phyloP scores from a whole-genome alignment of 2,113 vertebrate species.

The Rhabdornis inornatus region DNA sequence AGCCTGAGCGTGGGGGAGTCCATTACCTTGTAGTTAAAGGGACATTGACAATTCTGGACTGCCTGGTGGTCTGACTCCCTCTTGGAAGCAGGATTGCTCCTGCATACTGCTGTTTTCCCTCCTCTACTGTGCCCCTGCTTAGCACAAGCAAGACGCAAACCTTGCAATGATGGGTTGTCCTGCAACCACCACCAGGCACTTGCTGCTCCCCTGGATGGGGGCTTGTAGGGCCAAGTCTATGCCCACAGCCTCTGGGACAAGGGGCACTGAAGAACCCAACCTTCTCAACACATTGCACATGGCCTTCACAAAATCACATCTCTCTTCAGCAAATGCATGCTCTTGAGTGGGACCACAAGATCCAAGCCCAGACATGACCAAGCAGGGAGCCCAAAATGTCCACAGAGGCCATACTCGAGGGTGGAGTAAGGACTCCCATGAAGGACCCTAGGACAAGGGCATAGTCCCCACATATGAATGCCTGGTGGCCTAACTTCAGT shows the following conservation, averaged over 20 bases:
- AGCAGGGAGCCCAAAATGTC: neutral
- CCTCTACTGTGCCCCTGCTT: neutral
- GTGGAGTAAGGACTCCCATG: neutral
- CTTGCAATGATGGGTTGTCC: neutral
- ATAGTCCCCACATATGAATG: neutral
- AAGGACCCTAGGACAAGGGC: neutral
- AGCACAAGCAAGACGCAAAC: neutral
- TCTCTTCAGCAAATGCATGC: neutral
- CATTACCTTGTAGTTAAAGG: constrained; percentile 55
- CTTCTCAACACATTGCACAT: neutral
- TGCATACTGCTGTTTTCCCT: neutral
- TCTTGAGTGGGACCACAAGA: neutral
- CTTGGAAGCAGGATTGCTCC: neutral
- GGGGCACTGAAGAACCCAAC: neutral
- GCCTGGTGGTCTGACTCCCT: neutral
- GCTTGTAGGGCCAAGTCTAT: neutral
- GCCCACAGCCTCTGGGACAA: rapidly evolving
- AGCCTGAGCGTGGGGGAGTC: neutral
- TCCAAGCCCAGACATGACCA: neutral
- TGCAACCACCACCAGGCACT: neutral
- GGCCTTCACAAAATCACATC: neutral
- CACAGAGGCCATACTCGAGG: neutral
- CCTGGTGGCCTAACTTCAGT: neutral
- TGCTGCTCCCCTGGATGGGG: neutral
- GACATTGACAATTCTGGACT: neutral